phyloP scores from a whole-genome alignment of 2,888 invertebrate genomes.

The Pteria penguin region DNA sequence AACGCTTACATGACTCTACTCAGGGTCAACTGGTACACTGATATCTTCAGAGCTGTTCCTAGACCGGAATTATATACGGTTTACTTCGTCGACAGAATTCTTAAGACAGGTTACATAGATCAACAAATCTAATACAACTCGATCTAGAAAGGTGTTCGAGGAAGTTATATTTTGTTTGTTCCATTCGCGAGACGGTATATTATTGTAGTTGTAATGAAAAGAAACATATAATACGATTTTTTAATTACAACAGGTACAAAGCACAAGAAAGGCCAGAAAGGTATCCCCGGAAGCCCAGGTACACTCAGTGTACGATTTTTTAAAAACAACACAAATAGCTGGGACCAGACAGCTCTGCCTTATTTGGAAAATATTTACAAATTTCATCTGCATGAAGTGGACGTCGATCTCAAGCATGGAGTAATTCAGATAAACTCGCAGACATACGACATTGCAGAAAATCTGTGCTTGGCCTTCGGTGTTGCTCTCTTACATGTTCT shows the following conservation, averaged over 20 bases:
- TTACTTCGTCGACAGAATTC: too few relatives aligned
- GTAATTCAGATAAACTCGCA: conserved; percentile 64
- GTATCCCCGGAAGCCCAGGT: conserved; percentile 76
- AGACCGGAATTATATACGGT: too few relatives aligned
- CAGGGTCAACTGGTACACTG: too few relatives aligned
- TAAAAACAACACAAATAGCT: conserved; percentile 58
- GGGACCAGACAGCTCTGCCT: conserved; percentile 62
- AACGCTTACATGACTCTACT: too few relatives aligned
- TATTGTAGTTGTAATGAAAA: too few relatives aligned
- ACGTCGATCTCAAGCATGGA: conserved; percentile 71
- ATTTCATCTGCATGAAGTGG: conserved; percentile 60
- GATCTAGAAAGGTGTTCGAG: too few relatives aligned
- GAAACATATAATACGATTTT: too few relatives aligned
- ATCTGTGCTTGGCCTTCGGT: conserved; percentile 80
- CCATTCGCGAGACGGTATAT: too few relatives aligned
- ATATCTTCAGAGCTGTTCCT: too few relatives aligned
- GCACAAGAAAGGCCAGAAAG: conserved; percentile 66
- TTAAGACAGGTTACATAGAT: too few relatives aligned
- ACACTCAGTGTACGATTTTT: conserved; percentile 70
- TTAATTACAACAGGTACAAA: conserved; percentile 62
- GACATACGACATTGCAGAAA: conserved; percentile 79
- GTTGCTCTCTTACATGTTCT: conserved; percentile 81
- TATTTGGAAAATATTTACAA: conserved; percentile 62
- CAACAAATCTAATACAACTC: too few relatives aligned
- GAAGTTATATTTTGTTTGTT: too few relatives aligned